Base-by-base conservation (phyloP, 2,797 vertebrate genomes). In the Epinephelus malabaricus region DNA sequence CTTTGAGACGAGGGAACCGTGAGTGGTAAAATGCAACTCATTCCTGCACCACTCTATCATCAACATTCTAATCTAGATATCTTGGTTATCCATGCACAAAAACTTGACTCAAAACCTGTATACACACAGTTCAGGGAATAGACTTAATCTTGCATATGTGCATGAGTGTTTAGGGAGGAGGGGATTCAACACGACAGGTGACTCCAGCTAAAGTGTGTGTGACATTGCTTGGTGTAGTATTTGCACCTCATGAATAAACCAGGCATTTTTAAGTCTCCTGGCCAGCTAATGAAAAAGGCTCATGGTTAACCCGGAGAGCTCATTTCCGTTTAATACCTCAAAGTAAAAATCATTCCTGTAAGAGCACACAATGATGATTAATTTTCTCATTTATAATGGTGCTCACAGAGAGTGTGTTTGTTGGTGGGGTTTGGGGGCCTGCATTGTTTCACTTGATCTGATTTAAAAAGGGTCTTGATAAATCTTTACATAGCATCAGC, bases 281-380 rank as follows among this genome's bases (percentile, higher is more conserved):
- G 70, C 53, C 5, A 40, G 21, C 30, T 27, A 34, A 47, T 56
- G 45, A 56, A 63, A 9, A 13, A 54, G 62, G 55, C 34, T 60
- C 38, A 9, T 45, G 14, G 9, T n/a, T 15, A 7, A 58, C 19
- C 14, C 11, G 14, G n/a, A n/a, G 34, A 49, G 49, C 45, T 66
- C 34, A 45, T 65, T 70, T 70, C 40, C 67, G 34, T 70, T 53
- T 40, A 50, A 56, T 63, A 8, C 50, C 23, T 19, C 5, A 10
- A 64, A 38, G 45, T 58, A 50, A 70, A 55, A 21, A 15, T 47
- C 53, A 34, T 43, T 51, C 27, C 73, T 58, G 23, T 6, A 12
- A 40, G 50, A 45, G 13, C 15, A 50, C 6, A 56, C 12, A 2
- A 9, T 3, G 25, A 46, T n/a, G 47, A 49, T 46, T 12, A 58